phyloP scores from a whole-genome alignment of 2,797 vertebrate genomes.

The Myripristis jacobus region DNA sequence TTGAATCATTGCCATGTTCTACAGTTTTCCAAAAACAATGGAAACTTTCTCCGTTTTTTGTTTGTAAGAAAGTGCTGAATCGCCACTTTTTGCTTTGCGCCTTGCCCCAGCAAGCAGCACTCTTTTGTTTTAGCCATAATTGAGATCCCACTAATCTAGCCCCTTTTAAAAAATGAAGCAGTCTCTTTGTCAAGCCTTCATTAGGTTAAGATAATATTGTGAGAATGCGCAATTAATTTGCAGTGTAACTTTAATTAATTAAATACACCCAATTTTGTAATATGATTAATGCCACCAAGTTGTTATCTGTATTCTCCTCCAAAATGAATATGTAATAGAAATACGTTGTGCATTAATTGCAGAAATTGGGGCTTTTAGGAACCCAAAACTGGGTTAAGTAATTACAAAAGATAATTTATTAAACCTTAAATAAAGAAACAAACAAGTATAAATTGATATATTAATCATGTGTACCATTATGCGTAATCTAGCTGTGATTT shows the following conservation, averaged over 20 bases:
- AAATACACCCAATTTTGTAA: constrained; percentile 85
- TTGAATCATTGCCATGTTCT: constrained; percentile 87
- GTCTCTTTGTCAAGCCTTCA: constrained; percentile 83
- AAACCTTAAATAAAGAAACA: constrained; percentile 91
- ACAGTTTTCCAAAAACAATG: constrained; percentile 85
- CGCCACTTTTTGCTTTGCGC: constrained; percentile 79
- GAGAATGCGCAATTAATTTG: constrained; percentile 85
- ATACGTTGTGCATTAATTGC: constrained; percentile 86
- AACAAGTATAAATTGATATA: constrained; percentile 97
- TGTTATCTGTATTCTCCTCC: constrained; percentile 90
- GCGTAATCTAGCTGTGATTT: constrained; percentile 90
- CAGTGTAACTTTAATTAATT: constrained; percentile 86
- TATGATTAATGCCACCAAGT: constrained; percentile 92
- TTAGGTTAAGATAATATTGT: constrained; percentile 88
- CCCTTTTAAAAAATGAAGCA: constrained; percentile 81
- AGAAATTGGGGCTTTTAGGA: constrained; percentile 80
- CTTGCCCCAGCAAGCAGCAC: constrained; percentile 76
- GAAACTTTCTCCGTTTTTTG: constrained; percentile 85
- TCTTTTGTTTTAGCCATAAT: constrained; percentile 90
- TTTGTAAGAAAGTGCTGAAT: constrained; percentile 86
- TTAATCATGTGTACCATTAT: constrained; percentile 93
- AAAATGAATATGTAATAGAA: constrained; percentile 90
- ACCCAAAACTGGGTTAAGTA: constrained; percentile 83
- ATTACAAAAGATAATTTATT: constrained; percentile 94
- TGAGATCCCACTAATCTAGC: constrained; percentile 88